Evolutionary conservation across 2,797 vertebrate genomes (phyloP).

Genomic region (Acanthopagrus latus): DNA sequence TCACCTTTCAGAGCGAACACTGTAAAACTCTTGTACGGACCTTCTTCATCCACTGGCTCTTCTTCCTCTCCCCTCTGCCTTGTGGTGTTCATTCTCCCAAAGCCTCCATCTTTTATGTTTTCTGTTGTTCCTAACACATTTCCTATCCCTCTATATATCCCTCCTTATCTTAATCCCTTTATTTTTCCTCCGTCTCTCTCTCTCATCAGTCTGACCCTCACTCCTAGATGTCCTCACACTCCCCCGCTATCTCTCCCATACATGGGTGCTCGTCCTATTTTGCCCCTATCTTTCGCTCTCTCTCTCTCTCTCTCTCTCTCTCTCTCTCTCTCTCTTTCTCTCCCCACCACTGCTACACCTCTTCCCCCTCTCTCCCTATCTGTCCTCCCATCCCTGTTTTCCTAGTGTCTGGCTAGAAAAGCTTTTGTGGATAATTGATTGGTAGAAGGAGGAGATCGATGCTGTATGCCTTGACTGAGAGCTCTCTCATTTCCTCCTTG

Average conservation of each 20-base stretch:
- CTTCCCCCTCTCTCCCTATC: constrained; percentile 51
- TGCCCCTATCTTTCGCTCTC: constrained; percentile 45
- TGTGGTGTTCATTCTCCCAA: constrained; percentile 19
- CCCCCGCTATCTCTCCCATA: constrained; percentile 51
- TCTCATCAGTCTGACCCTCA: constrained; percentile 59
- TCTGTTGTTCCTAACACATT: constrained; percentile 42
- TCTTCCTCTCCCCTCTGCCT: constrained; percentile 19
- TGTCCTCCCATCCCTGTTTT: constrained; percentile 68
- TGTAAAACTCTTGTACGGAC: not conserved
- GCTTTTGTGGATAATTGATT: constrained; percentile 88
- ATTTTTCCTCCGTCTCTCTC: constrained; percentile 46
- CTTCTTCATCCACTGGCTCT: constrained; percentile 1
- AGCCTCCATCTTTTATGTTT: constrained; percentile 24
- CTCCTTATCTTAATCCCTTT: constrained; percentile 65
- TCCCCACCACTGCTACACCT: constrained; percentile 24
- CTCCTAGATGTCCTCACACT: constrained; percentile 42
- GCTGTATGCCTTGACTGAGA: constrained; percentile 77
- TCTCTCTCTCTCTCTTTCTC: constrained; percentile 12
- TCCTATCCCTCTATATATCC: constrained; percentile 25
- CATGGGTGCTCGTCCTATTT: constrained; percentile 57
- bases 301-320: constrained; percentile 8
- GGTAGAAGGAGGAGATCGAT: constrained; percentile 83
- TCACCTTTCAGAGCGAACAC: constrained; percentile 26
- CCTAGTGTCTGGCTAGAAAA: constrained; percentile 79
- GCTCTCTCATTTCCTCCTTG: constrained; percentile 82